Percentiles rank a stretch among this genome's conserved stretches.
Conservation (phyloP, 2,888 invertebrate genomes). For the Chrysolina americana region DNA sequence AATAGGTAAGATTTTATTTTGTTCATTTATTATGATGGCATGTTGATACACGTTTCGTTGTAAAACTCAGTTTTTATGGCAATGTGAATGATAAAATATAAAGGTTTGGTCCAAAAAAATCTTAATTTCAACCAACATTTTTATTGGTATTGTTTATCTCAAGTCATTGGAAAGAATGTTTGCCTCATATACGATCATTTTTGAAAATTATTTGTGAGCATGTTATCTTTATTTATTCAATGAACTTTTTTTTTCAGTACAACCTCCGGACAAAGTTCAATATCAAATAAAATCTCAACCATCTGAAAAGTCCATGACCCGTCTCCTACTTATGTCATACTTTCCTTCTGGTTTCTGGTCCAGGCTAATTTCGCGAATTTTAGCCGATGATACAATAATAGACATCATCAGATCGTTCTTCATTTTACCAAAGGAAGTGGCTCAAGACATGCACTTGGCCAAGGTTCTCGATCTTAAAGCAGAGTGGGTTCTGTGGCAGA, state of each 20-base stretch:
- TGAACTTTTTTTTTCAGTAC: conserved; percentile 45
- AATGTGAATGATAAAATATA: too few relatives aligned
- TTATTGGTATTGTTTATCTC: too few relatives aligned
- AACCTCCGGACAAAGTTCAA: conserved; percentile 56
- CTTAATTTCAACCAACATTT: too few relatives aligned
- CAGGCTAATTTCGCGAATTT: conserved; percentile 89
- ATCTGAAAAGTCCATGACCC: conserved; percentile 76
- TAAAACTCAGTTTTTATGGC: too few relatives aligned
- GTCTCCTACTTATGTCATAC: conserved; percentile 94
- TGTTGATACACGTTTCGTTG: not conserved
- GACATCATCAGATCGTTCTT: conserved; percentile 85
- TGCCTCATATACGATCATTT: too few relatives aligned
- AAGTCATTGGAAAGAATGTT: too few relatives aligned
- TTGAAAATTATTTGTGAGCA: too few relatives aligned
- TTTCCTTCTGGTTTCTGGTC: conserved; percentile 99
- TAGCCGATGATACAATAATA: conserved; percentile 90
- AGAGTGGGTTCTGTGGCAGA: conserved; percentile 96
- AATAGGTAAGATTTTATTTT: conserved; percentile 30
- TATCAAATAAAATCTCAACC: conserved; percentile 69
- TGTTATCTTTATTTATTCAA: too few relatives aligned
- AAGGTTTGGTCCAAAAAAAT: too few relatives aligned
- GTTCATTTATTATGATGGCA: not conserved
- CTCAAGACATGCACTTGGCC: conserved; percentile 75
- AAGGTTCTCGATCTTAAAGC: conserved; percentile 79
- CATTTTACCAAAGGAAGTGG: conserved; percentile 79